Percentiles rank a stretch among this genome's conserved stretches.
Evolutionary conservation across 2,797 vertebrate genomes (phyloP).

Genomic region (Falco cherrug): DNA sequence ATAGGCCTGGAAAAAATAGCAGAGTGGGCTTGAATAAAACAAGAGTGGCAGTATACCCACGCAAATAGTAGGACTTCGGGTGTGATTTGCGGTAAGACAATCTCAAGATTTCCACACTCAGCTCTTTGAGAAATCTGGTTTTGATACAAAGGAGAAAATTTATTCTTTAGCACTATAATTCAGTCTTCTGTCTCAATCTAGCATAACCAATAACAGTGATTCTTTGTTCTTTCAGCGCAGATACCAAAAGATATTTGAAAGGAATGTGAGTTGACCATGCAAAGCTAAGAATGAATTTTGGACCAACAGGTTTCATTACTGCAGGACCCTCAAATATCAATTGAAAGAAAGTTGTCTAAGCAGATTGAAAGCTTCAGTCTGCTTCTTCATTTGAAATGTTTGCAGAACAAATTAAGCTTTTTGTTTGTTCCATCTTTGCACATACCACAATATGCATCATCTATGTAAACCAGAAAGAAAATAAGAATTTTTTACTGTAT

Average conservation of each 20-base stretch:
- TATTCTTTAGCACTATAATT: not conserved
- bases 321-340: not conserved
- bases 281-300: not conserved
- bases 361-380: not conserved
- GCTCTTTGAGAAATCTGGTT: not conserved
- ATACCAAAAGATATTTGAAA: not conserved
- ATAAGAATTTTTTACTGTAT: slow-evolving; percentile 40
- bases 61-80: not conserved
- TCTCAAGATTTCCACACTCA: not conserved
- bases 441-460: not conserved
- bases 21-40: not conserved
- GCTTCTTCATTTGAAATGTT: not conserved
- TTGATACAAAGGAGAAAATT: not conserved
- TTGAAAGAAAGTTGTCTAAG: not conserved
- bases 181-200: not conserved
- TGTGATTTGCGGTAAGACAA: not conserved
- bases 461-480: slow-evolving; percentile 59
- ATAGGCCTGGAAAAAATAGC: not conserved
- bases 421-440: not conserved
- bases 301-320: not conserved
- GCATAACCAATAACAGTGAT: not conserved
- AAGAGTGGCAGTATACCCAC: not conserved
- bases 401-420: not conserved
- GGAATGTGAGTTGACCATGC: not conserved
- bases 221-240: not conserved